Conservation (phyloP, 2,888 invertebrate genomes). For the Strigamia crassipes region DNA sequence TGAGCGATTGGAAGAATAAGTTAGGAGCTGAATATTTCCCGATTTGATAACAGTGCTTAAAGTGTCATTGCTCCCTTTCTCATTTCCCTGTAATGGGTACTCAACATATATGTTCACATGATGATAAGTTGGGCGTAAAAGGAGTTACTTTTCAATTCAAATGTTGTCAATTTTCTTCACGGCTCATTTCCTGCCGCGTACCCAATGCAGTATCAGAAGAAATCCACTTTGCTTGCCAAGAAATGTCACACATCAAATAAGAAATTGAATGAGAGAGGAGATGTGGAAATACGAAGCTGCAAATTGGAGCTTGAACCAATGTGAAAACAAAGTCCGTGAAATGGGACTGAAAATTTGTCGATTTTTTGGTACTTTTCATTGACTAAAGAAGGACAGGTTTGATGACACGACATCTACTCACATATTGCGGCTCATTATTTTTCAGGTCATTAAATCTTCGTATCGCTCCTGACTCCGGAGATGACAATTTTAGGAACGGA, state of each 20-base stretch:
- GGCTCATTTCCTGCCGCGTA: constrained; percentile 30
- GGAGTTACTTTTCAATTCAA: constrained; percentile 42
- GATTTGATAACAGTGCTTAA: constrained; percentile 36
- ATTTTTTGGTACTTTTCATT: neutral
- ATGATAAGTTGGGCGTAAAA: constrained; percentile 40
- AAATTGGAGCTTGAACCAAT: constrained; percentile 3
- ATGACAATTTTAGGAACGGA: too few relatives aligned
- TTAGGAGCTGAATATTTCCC: constrained; percentile 11
- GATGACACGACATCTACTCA: too few relatives aligned
- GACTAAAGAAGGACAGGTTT: too few relatives aligned
- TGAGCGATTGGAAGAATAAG: neutral
- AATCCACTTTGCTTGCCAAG: constrained; percentile 39
- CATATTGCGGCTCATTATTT: too few relatives aligned
- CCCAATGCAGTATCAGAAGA: constrained; percentile 5
- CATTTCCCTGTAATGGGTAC: constrained; percentile 4
- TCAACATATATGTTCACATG: constrained; percentile 31
- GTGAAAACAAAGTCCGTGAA: neutral
- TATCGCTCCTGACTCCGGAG: too few relatives aligned
- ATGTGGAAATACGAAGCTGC: constrained; percentile 22
- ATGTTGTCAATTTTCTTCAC: constrained; percentile 39
- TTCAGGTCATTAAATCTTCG: too few relatives aligned
- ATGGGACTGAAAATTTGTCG: neutral
- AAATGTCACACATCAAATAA: constrained; percentile 35
- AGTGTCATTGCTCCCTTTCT: constrained; percentile 30
- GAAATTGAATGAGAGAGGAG: constrained; percentile 18